These are phyloP conservation scores for Buceros bicornis DNA, from an alignment of 2,797 vertebrate genomes.

Conservation along the genomic window DNA sequence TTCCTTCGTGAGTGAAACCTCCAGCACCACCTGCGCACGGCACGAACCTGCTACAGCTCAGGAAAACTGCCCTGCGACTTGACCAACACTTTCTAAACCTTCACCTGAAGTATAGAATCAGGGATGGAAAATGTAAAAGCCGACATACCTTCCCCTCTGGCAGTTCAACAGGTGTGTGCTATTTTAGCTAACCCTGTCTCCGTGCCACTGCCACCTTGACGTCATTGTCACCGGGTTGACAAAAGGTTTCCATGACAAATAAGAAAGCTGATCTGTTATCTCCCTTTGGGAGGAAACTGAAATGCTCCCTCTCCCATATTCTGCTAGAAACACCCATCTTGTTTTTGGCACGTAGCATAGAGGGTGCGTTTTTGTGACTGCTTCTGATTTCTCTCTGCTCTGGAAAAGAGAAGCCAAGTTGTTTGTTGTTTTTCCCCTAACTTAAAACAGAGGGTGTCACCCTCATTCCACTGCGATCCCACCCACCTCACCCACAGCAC, in stretches of 20 bases:
- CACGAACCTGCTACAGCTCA: background rate
- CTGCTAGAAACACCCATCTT: constrained; percentile 46
- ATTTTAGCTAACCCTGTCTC: background rate
- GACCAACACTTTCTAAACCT: background rate
- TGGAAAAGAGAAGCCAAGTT: constrained; percentile 8
- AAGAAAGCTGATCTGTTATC: constrained; percentile 72
- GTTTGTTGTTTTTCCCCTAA: constrained; percentile 28
- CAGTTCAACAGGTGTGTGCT: constrained; percentile 71
- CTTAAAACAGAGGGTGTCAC: constrained; percentile 23
- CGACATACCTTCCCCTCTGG: constrained; percentile 68
- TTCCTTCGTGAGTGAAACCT: background rate
- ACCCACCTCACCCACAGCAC: constrained; percentile 17
- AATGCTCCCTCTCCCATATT: constrained; percentile 50
- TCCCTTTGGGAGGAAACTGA: constrained; percentile 28
- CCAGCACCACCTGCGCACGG: background rate
- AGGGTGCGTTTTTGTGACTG: background rate
- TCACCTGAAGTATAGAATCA: background rate
- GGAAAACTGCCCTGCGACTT: background rate
- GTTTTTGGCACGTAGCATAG: constrained; percentile 15
- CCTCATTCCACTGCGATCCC: background rate
- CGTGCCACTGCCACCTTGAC: constrained; percentile 50
- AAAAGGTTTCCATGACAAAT: constrained; percentile 76
- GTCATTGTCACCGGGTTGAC: constrained; percentile 75
- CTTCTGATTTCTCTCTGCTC: constrained; percentile 4
- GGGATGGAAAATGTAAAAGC: constrained; percentile 36